These are phyloP conservation scores for Drosophila mulleri DNA, from an alignment of 2,888 invertebrate genomes.

Conservation along the genomic window DNA sequence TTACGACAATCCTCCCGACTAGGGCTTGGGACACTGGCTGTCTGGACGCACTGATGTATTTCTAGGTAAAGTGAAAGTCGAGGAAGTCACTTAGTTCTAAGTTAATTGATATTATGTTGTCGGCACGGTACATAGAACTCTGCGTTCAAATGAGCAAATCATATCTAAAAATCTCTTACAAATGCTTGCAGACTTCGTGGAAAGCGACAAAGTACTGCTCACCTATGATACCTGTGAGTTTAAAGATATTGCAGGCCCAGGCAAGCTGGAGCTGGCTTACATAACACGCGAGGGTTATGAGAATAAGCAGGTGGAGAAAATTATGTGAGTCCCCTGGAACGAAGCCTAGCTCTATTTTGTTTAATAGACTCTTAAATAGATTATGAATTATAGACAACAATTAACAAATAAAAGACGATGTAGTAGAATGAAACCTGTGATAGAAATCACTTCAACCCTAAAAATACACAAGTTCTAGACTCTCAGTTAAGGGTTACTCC, in stretches of 20 bases:
- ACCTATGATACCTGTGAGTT: neutral
- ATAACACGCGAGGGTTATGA: constrained; percentile 6
- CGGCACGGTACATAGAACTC: constrained; percentile 1
- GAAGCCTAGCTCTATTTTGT: neutral
- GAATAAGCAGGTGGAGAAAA: neutral
- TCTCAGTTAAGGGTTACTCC: neutral
- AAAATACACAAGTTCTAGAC: too few relatives aligned
- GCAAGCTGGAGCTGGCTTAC: neutral
- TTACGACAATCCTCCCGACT: constrained; percentile 86
- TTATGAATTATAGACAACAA: neutral
- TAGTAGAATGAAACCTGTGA: neutral
- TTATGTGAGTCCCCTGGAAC: neutral
- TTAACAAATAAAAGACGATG: neutral
- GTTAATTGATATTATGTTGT: neutral
- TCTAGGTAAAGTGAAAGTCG: constrained; percentile 85
- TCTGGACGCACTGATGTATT: constrained; percentile 85
- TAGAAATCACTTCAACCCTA: neutral
- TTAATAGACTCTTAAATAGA: neutral
- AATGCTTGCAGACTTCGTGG: neutral
- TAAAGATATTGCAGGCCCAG: neutral
- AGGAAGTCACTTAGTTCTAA: neutral
- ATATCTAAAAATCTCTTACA: neutral
- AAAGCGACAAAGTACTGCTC: neutral
- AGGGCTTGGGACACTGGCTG: constrained; percentile 87
- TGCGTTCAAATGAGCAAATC: constrained; percentile 6